Evolutionary conservation across 2,113 vertebrate species (phyloP).

Genomic region (Mirza zaza): DNA sequence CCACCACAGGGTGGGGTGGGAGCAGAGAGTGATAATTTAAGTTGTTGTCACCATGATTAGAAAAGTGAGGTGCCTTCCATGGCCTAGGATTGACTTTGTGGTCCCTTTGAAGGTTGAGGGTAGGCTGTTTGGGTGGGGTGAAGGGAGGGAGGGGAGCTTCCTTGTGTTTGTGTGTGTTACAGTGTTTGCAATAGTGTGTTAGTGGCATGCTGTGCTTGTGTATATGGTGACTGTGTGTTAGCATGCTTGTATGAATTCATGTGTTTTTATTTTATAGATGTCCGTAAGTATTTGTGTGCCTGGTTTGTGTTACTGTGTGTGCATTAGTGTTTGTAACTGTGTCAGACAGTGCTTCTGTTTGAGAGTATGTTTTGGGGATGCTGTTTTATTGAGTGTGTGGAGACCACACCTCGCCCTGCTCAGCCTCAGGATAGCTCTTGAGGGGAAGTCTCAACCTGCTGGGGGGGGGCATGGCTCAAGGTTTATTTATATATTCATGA

Average conservation of each 20-base stretch:
- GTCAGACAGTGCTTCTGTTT: background rate
- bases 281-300: background rate
- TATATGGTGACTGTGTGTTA: background rate
- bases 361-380: background rate
- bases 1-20: background rate
- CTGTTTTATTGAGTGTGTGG: background rate
- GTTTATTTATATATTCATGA: conserved; percentile 49
- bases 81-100: background rate
- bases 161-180: background rate
- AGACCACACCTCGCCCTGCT: background rate
- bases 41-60: background rate
- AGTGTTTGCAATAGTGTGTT: background rate
- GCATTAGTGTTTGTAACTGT: background rate
- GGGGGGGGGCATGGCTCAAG: background rate
- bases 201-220: background rate
- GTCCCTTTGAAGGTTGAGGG: background rate
- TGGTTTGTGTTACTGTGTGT: background rate
- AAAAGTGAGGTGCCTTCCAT: background rate
- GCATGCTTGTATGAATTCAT: background rate
- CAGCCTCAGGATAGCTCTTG: background rate
- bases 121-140: background rate
- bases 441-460: background rate
- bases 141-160: background rate
- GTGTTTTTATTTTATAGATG: background rate
- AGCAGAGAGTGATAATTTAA: background rate